Conservation (phyloP, 2,113 vertebrate species). For the Mixornis gularis region DNA sequence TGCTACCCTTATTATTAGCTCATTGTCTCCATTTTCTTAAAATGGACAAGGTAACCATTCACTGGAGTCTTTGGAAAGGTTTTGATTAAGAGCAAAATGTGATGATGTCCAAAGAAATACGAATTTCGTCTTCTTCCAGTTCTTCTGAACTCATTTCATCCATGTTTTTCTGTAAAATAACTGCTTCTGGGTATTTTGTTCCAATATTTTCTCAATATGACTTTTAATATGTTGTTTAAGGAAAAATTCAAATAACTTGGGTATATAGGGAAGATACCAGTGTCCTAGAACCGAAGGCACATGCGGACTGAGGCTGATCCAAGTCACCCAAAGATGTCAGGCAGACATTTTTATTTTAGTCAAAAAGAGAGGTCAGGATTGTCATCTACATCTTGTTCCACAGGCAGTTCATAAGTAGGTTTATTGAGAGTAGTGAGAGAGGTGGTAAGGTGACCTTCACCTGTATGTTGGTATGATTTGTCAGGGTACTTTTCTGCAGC, state of each 20-base stretch:
- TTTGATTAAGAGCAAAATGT: not conserved
- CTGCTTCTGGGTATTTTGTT: not conserved
- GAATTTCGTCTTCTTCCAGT: not conserved
- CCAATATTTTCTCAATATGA: not conserved
- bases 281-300: rapidly evolving
- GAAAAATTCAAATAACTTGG: not conserved
- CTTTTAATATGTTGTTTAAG: not conserved
- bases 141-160: not conserved
- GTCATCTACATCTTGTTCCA: not conserved
- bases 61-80: not conserved
- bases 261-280: not conserved
- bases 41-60: not conserved
- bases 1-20: not conserved
- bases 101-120: not conserved
- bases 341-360: not conserved
- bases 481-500: not conserved
- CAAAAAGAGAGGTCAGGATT: not conserved
- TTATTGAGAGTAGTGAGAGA: not conserved
- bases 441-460: not conserved
- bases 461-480: not conserved
- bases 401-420: not conserved
- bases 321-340: not conserved
- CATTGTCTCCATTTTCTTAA: not conserved
- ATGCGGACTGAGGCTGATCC: not conserved
- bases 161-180: not conserved